These are phyloP conservation scores for Exaiptasia diaphana DNA, from an alignment of 64 coral and sea anemone species.

Conservation along the genomic window DNA sequence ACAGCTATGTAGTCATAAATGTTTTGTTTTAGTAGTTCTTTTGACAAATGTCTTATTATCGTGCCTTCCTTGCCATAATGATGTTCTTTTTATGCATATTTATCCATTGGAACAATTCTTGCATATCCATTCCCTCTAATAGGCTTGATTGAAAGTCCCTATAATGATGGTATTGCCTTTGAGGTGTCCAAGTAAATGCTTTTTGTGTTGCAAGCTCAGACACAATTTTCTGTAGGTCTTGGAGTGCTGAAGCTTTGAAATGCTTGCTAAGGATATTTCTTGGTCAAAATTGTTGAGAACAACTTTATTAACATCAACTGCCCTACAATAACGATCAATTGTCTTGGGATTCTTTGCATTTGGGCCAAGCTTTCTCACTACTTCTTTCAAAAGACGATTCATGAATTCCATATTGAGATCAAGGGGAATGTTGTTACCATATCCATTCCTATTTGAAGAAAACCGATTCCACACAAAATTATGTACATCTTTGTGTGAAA, in stretches of 20 bases:
- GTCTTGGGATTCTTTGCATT: conserved; percentile 56
- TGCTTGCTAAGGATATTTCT: conserved; percentile 50
- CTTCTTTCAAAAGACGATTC: conserved; percentile 60
- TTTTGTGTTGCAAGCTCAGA: conserved; percentile 39
- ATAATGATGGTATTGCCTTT: conserved; percentile 43
- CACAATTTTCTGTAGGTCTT: conserved; percentile 51
- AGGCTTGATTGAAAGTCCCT: conserved; percentile 39
- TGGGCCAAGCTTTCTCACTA: conserved; percentile 55
- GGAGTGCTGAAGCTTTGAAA: conserved; percentile 26
- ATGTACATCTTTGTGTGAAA: conserved; percentile 58
- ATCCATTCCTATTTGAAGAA: conserved; percentile 31
- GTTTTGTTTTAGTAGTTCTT: no score
- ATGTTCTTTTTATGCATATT: conserved; percentile 67
- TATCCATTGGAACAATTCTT: conserved; percentile 73
- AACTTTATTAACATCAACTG: conserved; percentile 55
- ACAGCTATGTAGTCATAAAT: no score
- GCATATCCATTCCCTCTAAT: conserved; percentile 50
- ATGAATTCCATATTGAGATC: conserved; percentile 68
- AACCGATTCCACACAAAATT: conserved; percentile 68
- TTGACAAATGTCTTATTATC: no score
- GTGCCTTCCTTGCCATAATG: conserved; percentile 40
- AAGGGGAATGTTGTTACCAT: conserved; percentile 70
- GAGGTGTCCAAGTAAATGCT: conserved; percentile 47
- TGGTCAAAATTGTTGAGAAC: conserved; percentile 58
- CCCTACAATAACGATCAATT: conserved; percentile 54